Base-by-base conservation (phyloP, 2,797 vertebrate genomes). In the Aldrovandia affinis region DNA sequence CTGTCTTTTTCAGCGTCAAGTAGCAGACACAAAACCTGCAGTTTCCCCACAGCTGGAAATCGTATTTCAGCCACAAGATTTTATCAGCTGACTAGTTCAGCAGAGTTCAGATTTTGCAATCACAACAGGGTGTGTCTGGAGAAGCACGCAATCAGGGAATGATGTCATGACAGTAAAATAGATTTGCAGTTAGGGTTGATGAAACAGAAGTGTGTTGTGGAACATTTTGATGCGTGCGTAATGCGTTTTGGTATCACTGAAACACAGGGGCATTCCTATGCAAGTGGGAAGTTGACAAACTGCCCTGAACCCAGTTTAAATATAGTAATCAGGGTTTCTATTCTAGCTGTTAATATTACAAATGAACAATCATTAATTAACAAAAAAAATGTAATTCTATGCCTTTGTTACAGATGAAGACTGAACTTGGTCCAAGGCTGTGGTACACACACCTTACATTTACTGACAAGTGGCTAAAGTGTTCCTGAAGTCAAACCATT, bases 61-160 rank as follows among this genome's bases (percentile, higher is more conserved):
- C 52, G 78, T 86, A 83, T 88, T 83, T 83, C 73, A 85, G 86
- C 81, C 82, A 83, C 84, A 88, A 89, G 91, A 93, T 91, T 91
- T 83, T 55, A 86, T 89, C 89, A 89, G 83, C 86, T 54, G 63
- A 83, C 12, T 28, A 50, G 92, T 93, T 93, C 89, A 91, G 57
- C 83, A 86, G 88, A 93, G 92, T 92, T 93, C 92, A 93, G 50
- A 88, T 94, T 92, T 94, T 92, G 94, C 92, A 94, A 94, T 92
- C 91, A 78, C 87, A 84, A 83, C 85, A 90, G 90, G 93, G 92
- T 89, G 93, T 94, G 91, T 90, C 90, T 92, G 82, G 87, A 87
- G 87, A 92, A 81, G 90, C 88, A 88, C 87, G 86, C 89, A 44
- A 86, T 85, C 84, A 85, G 88, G 87, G 77, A 85, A 88, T 95